Evolutionary conservation across 2,888 invertebrate genomes (phyloP).

Genomic region (Drosophila percnosoma): DNA sequence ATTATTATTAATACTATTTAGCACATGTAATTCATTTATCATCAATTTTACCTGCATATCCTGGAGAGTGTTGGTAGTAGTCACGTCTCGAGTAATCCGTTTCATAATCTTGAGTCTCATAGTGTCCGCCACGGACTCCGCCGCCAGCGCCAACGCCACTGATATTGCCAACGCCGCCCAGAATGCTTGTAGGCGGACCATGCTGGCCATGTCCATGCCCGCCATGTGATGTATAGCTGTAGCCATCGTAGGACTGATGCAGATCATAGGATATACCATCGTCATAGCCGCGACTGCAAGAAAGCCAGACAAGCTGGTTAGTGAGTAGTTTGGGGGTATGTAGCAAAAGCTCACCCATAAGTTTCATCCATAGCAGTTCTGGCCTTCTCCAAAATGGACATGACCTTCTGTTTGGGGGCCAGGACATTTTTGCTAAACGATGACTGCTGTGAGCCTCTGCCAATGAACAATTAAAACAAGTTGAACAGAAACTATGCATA

Average conservation of each 20-base stretch:
- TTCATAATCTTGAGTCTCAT: slow-evolving; percentile 84
- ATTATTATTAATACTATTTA: neutral
- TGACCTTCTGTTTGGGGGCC: slow-evolving; percentile 91
- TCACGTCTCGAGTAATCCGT: slow-evolving; percentile 83
- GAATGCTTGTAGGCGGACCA: slow-evolving; percentile 70
- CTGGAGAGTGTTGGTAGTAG: slow-evolving; percentile 84
- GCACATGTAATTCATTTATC: neutral
- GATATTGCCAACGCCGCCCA: slow-evolving; percentile 64
- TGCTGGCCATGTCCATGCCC: slow-evolving; percentile 71
- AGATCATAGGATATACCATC: slow-evolving; percentile 82
- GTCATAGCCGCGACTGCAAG: slow-evolving; percentile 81
- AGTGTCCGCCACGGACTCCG: slow-evolving; percentile 68
- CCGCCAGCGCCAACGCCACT: slow-evolving; percentile 55
- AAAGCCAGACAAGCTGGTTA: neutral
- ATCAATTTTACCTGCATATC: slow-evolving; percentile 80
- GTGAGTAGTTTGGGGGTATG: neutral
- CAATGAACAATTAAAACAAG: neutral
- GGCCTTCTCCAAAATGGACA: slow-evolving; percentile 93
- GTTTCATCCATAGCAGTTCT: slow-evolving; percentile 93
- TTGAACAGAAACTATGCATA: neutral
- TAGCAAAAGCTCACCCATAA: slow-evolving; percentile 86
- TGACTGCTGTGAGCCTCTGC: slow-evolving; percentile 70
- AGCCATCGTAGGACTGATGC: slow-evolving; percentile 82
- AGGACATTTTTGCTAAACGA: slow-evolving; percentile 86
- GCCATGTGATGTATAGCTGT: slow-evolving; percentile 75